These are phyloP conservation scores for Mylabris phalerata DNA, from an alignment of 1,140 invertebrate genomes.

Conservation along the genomic window DNA sequence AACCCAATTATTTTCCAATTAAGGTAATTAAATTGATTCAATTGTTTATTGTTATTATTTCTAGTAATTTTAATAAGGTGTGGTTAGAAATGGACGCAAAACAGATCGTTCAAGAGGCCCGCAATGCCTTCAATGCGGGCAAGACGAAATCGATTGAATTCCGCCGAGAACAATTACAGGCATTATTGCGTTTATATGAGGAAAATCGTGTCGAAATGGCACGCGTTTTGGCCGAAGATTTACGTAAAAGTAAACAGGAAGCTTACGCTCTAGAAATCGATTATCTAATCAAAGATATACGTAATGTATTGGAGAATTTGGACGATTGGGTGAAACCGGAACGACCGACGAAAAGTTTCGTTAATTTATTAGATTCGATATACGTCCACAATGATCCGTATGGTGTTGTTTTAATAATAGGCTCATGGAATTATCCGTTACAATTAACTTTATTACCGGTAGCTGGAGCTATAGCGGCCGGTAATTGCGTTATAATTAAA, in stretches of 20 bases:
- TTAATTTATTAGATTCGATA: conserved; percentile 15
- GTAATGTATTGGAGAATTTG: conserved; percentile 53
- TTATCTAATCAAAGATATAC: conserved; percentile 60
- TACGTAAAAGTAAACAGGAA: conserved; percentile 69
- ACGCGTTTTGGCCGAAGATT: conserved; percentile 69
- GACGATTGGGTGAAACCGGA: conserved; percentile 60
- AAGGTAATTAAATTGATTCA: too few relatives aligned
- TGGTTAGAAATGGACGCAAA: neutral
- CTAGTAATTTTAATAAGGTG: neutral
- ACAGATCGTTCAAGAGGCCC: conserved; percentile 20
- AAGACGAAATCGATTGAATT: conserved; percentile 69
- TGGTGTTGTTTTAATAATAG: conserved; percentile 79
- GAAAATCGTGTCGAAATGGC: conserved; percentile 70
- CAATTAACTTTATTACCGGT: conserved; percentile 82
- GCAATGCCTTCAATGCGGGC: conserved; percentile 54
- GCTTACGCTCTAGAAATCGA: conserved; percentile 58
- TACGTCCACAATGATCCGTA: conserved; percentile 52
- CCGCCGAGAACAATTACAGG: conserved; percentile 70
- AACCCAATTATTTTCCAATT: too few relatives aligned
- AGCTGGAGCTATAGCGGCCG: conserved; percentile 59
- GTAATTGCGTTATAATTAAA: conserved; percentile 87
- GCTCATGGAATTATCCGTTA: conserved; percentile 96
- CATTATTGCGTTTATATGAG: conserved; percentile 65
- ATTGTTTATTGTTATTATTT: too few relatives aligned
- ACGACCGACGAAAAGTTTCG: conserved; percentile 9